Evolutionary conservation across 2,797 vertebrate genomes (phyloP), one percentile per base, ranked within the genome.

Genomic region (Odontamblyopus rebecca): DNA sequence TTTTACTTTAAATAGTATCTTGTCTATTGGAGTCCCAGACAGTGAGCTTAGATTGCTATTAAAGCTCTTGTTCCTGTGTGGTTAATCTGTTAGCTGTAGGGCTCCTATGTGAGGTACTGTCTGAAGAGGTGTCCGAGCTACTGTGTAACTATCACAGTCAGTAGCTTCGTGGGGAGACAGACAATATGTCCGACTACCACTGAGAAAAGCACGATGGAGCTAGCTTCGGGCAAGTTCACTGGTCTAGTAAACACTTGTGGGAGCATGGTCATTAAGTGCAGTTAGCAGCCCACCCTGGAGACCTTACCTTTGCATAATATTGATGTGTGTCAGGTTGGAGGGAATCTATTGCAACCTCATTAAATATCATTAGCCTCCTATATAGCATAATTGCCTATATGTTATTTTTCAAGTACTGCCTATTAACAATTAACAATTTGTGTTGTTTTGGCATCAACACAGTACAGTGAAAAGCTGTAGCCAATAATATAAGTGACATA

Each of bases 281-380:
- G 79, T 89, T 87, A 86, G 84, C 78, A 83, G 93, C 90, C 92
- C 91, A 91, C 91, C 90, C 79, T 77, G 73, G 82, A 90, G 92
- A 93, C 13, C 44, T 89, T n/a, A 23, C n/a, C 61, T 62, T 19
- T 35, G 32, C 18, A 62, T n/a, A 35, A 62, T 11, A 23, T 13
- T n/a, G 53, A n/a, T 54, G 15, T 32, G 61, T 35, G 61, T 11
- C 30, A 62, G 18, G 18, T 19, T 9, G 7, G 18, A 38, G 60
- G 18, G 60, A 35, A 61, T 18, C 8, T 35, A 35, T n/a, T 61
- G 18, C 8, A 19, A 16, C 0, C 51, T 53, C 51, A 23, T 53
- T 7, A 56, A 11, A 26, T 48, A 48, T 48, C 44, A 48, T 48
- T 48, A 48, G 4, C 12, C 44, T 48, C 44, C 44, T 48, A 16